A percentile compares a stretch with the other conserved stretches of the same genome.
Evolutionary conservation across 2,888 invertebrate genomes (phyloP).

Genomic region (Calliopum simillimum): DNA sequence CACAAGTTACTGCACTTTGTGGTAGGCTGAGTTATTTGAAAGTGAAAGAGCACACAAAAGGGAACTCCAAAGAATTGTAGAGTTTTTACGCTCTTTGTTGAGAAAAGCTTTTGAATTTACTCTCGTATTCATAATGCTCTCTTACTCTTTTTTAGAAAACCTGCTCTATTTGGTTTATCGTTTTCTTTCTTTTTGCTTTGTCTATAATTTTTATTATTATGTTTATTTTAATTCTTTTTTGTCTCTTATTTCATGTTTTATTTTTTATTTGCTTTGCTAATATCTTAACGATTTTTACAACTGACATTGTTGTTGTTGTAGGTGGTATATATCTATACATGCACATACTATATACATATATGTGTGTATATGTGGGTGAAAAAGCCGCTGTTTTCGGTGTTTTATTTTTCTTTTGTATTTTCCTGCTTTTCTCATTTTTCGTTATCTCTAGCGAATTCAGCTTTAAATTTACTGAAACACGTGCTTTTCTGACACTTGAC

Average conservation of each 20-base stretch:
- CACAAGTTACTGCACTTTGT: constrained; percentile 13
- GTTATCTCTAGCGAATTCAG: neutral
- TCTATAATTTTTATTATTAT: constrained; percentile 24
- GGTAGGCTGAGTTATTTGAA: constrained; percentile 1
- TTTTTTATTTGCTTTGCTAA: constrained; percentile 14
- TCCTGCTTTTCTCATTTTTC: neutral
- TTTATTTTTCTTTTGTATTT: neutral
- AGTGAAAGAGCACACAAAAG: neutral
- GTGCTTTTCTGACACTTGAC: constrained; percentile 10
- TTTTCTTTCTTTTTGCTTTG: neutral
- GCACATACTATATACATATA: neutral
- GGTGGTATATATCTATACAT: too few relatives aligned
- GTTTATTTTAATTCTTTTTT: constrained; percentile 20
- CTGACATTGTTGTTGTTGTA: constrained; percentile 1
- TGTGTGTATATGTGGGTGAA: neutral
- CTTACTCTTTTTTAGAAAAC: neutral
- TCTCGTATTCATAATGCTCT: neutral
- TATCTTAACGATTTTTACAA: constrained; percentile 28
- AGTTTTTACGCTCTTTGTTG: too few relatives aligned
- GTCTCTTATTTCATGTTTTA: constrained; percentile 1
- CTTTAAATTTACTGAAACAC: constrained; percentile 23
- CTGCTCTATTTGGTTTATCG: neutral
- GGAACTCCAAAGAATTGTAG: neutral
- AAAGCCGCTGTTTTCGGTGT: neutral
- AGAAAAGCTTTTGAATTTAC: too few relatives aligned